Conservation (phyloP, 2,113 vertebrate genomes). For the Ardeotis arabs region DNA sequence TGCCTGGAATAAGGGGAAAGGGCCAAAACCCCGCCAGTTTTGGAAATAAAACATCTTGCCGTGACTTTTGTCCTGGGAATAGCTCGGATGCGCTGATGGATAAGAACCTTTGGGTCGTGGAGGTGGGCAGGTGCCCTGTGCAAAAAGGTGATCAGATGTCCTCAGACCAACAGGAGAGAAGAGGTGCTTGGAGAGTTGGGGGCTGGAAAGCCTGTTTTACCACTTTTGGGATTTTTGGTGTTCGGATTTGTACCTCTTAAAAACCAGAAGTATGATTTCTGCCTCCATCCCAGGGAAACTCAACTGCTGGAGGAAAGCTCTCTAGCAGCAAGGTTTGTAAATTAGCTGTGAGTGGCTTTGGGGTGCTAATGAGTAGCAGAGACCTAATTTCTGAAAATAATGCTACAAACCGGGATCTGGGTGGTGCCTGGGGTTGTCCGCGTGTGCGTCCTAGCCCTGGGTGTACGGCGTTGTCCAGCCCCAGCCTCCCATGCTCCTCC, state of each 20-base stretch:
- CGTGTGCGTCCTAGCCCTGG: accelerated
- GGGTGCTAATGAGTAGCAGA: neutral
- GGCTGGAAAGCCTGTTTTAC: neutral
- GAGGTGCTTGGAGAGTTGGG: neutral
- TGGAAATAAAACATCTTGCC: neutral
- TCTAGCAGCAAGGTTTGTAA: neutral
- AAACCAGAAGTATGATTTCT: neutral
- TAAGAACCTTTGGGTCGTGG: neutral
- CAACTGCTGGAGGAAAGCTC: neutral
- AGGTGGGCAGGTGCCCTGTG: neutral
- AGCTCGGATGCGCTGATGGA: neutral
- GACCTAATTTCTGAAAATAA: neutral
- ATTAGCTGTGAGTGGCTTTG: neutral
- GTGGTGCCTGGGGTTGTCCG: accelerated
- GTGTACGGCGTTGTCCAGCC: accelerated
- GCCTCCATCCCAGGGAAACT: neutral
- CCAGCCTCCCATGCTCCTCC: accelerated
- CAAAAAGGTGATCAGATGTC: neutral
- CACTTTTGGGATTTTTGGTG: neutral
- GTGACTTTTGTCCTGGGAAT: neutral
- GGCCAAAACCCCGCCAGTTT: neutral
- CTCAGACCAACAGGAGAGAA: neutral
- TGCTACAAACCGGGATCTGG: accelerated
- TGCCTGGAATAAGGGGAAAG: neutral
- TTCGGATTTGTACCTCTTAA: neutral